These are phyloP conservation scores for Aradus depressus DNA, from an alignment of 2,888 invertebrate genomes.

Conservation along the genomic window DNA sequence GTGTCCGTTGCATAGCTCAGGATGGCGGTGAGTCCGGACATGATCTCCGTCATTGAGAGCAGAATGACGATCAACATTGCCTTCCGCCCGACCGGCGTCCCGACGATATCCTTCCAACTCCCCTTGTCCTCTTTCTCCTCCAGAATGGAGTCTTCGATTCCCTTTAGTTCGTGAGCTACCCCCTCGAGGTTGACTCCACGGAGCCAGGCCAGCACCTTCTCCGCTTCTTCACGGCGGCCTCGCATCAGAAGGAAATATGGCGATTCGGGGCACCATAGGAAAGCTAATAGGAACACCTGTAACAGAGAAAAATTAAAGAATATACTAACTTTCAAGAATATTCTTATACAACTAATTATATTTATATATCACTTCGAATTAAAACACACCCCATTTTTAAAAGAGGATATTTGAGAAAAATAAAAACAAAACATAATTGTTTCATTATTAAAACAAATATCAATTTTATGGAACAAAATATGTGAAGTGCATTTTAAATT, in stretches of 20 bases:
- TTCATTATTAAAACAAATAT: no score
- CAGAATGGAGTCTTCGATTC: slow-evolving; percentile 16
- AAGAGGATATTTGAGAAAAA: no score
- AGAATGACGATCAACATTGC: slow-evolving; percentile 18
- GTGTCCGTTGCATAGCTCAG: slow-evolving; percentile 27
- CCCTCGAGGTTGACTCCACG: slow-evolving; percentile 12
- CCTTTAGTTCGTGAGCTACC: slow-evolving; percentile 13
- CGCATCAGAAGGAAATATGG: slow-evolving; percentile 49
- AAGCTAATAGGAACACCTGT: slow-evolving; percentile 21
- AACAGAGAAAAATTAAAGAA: not conserved
- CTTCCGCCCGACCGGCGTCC: slow-evolving; percentile 22
- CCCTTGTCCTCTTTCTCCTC: slow-evolving; percentile 21
- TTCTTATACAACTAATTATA: no score
- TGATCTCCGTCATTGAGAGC: slow-evolving; percentile 19
- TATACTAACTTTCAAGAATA: no score
- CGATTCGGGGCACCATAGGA: slow-evolving; percentile 44
- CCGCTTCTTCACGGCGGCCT: slow-evolving; percentile 36
- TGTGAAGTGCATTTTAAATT: no score
- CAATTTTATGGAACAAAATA: no score
- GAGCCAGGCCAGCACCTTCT: slow-evolving; percentile 24
- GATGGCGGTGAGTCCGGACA: slow-evolving; percentile 27
- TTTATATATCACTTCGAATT: no score
- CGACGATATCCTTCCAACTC: slow-evolving; percentile 23
- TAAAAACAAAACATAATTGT: no score
- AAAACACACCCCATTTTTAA: no score